Base-by-base conservation (phyloP, 2,888 invertebrate genomes). In the Adelphocoris suturalis region DNA sequence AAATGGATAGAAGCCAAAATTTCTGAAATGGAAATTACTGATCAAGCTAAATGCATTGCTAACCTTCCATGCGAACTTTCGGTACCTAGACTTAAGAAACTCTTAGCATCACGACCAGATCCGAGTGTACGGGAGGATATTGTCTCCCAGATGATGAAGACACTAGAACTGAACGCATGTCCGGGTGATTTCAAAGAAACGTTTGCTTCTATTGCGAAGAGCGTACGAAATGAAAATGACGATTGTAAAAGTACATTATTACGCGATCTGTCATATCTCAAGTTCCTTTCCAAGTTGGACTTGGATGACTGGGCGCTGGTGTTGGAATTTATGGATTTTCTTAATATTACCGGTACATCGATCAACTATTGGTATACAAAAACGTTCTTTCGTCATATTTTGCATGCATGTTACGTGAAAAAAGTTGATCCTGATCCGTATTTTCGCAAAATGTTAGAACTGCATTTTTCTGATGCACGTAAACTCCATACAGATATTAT, bases 1-100 rank as follows among this genome's bases (percentile, higher is more conserved):
- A 86, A 48, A 28, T 91, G 90, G 90, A 80, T 90, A 11, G 91
- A 91, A 80, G 47, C 28, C 7, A 90, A 90, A 75, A 13, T 90
- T 16, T 2, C 13, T 27, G 16, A 9, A 16, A 16, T 9, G 11
- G 82, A 76, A 48, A 11, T 23, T 3, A 11, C 23, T 11, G 47
- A 86, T 12, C 84, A 86, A 86, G 90, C 90, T 19, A 23, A 57
- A 12, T 80, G 37, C 48, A 61, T 86, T 16, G 55, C 57, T 14
- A 55, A 78, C 46, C 84, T 91, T 28, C 90, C 90, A 0, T 46
- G 28, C 9, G 68, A 76, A 19, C 55, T 48, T 37, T 85, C 91
- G 12, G 19, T 91, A 47, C 81, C 90, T 3, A 11, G 19, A 57
- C 47, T 91, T 16, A 90, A 90, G 68, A 68, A 82, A 76, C 14